A percentile compares a stretch with the other conserved stretches of the same genome.
These are phyloP conservation scores for Poeciliopsis prolifica DNA, from an alignment of 2,113 vertebrate genomes.

Conservation along the genomic window DNA sequence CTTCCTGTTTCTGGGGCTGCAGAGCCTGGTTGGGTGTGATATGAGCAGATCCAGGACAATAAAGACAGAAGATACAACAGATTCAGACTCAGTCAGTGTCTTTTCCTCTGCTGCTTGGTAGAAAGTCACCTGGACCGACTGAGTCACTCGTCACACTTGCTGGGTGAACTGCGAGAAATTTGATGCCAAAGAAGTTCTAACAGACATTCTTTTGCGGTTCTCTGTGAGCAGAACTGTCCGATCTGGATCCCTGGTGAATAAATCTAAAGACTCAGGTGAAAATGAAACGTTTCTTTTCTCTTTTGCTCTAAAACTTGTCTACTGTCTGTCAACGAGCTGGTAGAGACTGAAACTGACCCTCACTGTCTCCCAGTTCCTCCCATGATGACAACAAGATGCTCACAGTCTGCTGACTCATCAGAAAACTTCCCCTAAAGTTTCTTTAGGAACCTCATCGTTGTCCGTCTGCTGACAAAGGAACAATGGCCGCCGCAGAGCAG, in stretches of 20 bases:
- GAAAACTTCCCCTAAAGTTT: slow-evolving; percentile 60
- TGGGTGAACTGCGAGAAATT: too few relatives aligned
- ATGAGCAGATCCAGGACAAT: neutral
- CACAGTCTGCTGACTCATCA: slow-evolving; percentile 44
- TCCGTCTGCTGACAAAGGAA: slow-evolving; percentile 60
- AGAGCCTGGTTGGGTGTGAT: slow-evolving; percentile 46
- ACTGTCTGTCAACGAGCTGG: neutral
- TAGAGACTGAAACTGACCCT: slow-evolving; percentile 45
- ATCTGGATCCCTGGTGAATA: too few relatives aligned
- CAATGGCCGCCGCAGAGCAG: slow-evolving; percentile 52
- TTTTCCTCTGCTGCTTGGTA: too few relatives aligned
- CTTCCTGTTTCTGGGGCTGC: slow-evolving; percentile 69
- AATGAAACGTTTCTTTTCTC: neutral
- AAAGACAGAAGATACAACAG: neutral
- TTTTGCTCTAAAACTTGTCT: neutral
- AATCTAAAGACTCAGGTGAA: too few relatives aligned
- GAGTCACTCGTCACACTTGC: too few relatives aligned
- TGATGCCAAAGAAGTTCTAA: too few relatives aligned
- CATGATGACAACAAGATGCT: slow-evolving; percentile 30
- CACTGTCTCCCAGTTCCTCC: neutral
- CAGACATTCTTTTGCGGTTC: too few relatives aligned
- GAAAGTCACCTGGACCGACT: too few relatives aligned
- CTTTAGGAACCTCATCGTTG: slow-evolving; percentile 62
- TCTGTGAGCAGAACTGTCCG: too few relatives aligned
- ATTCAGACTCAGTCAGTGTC: too few relatives aligned